These are phyloP conservation scores for Trachelus iudaicus DNA, from an alignment of 2,888 invertebrate species.

Conservation along the genomic window DNA sequence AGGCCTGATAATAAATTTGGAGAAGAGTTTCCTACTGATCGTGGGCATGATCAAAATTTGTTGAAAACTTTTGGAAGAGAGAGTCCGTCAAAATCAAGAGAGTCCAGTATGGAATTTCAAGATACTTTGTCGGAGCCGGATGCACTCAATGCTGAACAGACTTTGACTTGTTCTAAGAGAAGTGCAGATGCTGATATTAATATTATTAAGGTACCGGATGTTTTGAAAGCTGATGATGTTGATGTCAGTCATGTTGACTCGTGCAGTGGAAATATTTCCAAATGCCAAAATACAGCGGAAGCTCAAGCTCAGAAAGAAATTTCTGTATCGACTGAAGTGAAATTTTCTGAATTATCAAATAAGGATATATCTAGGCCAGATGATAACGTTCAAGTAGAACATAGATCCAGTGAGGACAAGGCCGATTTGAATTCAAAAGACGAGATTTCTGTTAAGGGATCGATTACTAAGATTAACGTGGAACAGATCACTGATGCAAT, in stretches of 20 bases:
- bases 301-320: neutral
- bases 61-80: neutral
- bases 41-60: neutral
- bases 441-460: neutral
- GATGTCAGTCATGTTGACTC: neutral
- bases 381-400: neutral
- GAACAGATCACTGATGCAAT: slow-evolving; percentile 41
- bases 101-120: slow-evolving; percentile 16
- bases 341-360: neutral
- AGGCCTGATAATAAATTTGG: neutral
- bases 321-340: neutral
- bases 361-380: neutral
- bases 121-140: slow-evolving; percentile 12
- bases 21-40: neutral
- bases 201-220: neutral
- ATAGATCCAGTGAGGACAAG: neutral
- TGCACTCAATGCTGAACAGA: neutral
- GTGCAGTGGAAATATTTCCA: neutral
- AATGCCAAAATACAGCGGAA: neutral
- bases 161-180: neutral
- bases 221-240: neutral
- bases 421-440: neutral
- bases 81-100: neutral
- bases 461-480: slow-evolving; percentile 3
- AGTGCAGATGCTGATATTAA: neutral